phyloP scores from a whole-genome alignment of 2,113 vertebrate genomes.

The Dicerorhinus sumatrensis region DNA sequence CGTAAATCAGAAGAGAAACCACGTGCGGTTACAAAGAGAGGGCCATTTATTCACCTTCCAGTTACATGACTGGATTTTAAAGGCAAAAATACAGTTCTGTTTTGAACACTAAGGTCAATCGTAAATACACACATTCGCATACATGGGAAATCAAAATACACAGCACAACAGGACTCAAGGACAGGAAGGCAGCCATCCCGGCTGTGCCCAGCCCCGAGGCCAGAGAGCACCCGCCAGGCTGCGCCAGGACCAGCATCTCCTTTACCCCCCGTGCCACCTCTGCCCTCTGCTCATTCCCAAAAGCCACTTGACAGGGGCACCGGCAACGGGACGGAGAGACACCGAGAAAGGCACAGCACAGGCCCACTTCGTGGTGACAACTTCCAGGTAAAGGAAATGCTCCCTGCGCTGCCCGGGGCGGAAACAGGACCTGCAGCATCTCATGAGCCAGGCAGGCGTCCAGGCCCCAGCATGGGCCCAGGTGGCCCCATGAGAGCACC shows the following conservation, averaged over 20 bases:
- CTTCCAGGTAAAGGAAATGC: not conserved
- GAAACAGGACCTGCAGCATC: conserved; percentile 10
- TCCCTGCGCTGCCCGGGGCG: not conserved
- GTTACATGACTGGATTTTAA: conserved; percentile 60
- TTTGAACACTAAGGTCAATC: conserved; percentile 76
- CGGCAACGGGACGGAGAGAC: not conserved
- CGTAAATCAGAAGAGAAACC: conserved; percentile 50
- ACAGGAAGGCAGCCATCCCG: conserved; percentile 16
- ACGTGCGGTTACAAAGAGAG: conserved; percentile 73
- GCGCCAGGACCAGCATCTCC: not conserved
- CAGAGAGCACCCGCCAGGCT: conserved; percentile 13
- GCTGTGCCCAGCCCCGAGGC: not conserved
- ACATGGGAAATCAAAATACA: conserved; percentile 55
- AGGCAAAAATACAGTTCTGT: conserved; percentile 85
- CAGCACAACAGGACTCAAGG: conserved; percentile 67
- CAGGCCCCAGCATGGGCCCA: not conserved
- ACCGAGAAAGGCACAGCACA: conserved; percentile 36
- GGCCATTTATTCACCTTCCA: conserved; percentile 73
- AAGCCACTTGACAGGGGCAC: conserved; percentile 51
- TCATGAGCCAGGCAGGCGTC: not conserved
- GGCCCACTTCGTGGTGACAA: not conserved
- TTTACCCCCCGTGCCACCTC: conserved; percentile 5
- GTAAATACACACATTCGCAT: conserved; percentile 71
- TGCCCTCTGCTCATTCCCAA: not conserved
- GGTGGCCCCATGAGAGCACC: conserved; percentile 17